A percentile compares a stretch with the other conserved stretches of the same genome.
Conservation (phyloP, 2,888 invertebrate genomes). For the Noctua fimbriata region DNA sequence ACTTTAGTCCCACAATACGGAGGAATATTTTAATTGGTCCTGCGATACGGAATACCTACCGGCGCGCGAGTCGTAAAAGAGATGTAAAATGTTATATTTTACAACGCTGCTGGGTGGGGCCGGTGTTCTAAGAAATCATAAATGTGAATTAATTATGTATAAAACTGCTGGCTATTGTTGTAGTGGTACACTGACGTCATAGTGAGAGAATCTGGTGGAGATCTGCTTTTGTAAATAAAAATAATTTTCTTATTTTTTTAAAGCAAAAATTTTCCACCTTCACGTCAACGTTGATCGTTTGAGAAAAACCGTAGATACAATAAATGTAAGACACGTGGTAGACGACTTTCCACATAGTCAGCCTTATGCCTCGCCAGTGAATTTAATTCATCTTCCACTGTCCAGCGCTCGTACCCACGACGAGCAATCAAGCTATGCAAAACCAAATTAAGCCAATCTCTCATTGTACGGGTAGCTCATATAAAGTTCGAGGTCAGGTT, state of each 20-base stretch:
- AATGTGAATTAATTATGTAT: conserved; percentile 60
- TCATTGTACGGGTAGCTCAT: too few relatives aligned
- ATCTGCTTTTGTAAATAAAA: conserved; percentile 36
- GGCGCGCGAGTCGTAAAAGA: conserved; percentile 69
- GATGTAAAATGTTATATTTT: conserved; percentile 72
- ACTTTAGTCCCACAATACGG: conserved; percentile 79
- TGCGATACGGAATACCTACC: conserved; percentile 71
- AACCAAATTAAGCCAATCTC: too few relatives aligned
- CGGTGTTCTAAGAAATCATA: conserved; percentile 70
- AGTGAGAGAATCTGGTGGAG: conserved; percentile 14
- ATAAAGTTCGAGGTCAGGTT: too few relatives aligned
- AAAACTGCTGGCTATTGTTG: conserved; percentile 62
- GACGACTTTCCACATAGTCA: not conserved
- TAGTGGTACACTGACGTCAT: conserved; percentile 41
- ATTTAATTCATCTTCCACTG: not conserved
- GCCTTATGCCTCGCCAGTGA: not conserved
- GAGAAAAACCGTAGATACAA: not conserved
- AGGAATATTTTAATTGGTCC: conserved; percentile 84
- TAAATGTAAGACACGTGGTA: too few relatives aligned
- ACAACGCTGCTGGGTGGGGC: conserved; percentile 55
- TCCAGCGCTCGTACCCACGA: not conserved
- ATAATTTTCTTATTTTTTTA: not conserved
- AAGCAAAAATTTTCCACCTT: not conserved
- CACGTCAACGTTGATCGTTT: not conserved
- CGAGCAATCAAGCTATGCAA: too few relatives aligned